These are phyloP conservation scores for Synanthedon andrenaeformis DNA, from an alignment of 2,888 invertebrate species.

Conservation along the genomic window DNA sequence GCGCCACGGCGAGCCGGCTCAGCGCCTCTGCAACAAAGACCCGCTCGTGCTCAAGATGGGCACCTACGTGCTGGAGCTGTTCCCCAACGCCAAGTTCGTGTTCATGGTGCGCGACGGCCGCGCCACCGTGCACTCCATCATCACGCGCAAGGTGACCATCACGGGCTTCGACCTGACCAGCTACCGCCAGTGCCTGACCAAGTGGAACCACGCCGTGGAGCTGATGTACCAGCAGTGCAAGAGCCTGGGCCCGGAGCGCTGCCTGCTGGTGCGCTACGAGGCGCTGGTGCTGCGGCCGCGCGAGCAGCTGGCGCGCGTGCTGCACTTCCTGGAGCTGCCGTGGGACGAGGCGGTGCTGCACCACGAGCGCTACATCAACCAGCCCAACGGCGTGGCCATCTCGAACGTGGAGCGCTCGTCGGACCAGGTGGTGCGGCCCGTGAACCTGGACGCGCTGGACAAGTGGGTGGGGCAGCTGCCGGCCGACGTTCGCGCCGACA, in stretches of 20 bases:
- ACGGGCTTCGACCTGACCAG: slow-evolving; percentile 95
- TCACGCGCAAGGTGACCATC: slow-evolving; percentile 87
- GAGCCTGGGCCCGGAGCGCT: slow-evolving; percentile 80
- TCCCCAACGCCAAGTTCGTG: slow-evolving; percentile 97
- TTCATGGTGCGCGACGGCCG: slow-evolving; percentile 99
- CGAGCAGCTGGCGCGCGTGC: slow-evolving; percentile 87
- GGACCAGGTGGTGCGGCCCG: slow-evolving; percentile 98
- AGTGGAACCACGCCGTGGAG: slow-evolving; percentile 97
- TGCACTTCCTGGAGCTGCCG: slow-evolving; percentile 89
- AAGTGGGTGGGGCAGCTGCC: slow-evolving; percentile 94
- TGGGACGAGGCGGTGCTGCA: slow-evolving; percentile 97
- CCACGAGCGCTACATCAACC: slow-evolving; percentile 97
- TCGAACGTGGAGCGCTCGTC: slow-evolving; percentile 98
- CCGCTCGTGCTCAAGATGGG: slow-evolving; percentile 98
- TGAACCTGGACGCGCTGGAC: slow-evolving; percentile 94
- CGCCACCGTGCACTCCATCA: slow-evolving; percentile 98
- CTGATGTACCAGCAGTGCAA: slow-evolving; percentile 95
- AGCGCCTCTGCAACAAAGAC: slow-evolving; percentile 98
- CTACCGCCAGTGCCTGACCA: slow-evolving; percentile 93
- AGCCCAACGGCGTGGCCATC: slow-evolving; percentile 91
- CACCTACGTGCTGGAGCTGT: slow-evolving; percentile 89
- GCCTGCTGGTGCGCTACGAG: slow-evolving; percentile 95
- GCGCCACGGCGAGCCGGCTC: slow-evolving; percentile 94
- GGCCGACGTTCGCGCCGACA: slow-evolving; percentile 90
- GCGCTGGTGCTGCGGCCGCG: slow-evolving; percentile 95